phyloP scores from a whole-genome alignment of 1,140 invertebrate species.

The Solenopsis invicta region DNA sequence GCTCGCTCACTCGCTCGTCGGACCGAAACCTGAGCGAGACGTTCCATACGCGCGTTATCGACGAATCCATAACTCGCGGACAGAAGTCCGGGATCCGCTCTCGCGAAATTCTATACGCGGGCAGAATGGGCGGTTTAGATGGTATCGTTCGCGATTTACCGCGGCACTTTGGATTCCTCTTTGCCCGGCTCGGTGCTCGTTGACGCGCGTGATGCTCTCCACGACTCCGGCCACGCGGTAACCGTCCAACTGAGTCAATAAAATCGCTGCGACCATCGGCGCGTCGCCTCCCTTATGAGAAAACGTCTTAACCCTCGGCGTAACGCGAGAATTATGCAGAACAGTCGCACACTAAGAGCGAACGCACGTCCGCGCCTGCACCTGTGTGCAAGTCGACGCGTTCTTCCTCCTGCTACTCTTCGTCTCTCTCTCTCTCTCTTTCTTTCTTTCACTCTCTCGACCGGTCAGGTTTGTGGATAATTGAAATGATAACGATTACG shows the following conservation, averaged over 20 bases:
- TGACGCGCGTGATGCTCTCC: constrained; percentile 16
- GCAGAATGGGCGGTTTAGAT: constrained; percentile 46
- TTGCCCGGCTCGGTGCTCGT: neutral
- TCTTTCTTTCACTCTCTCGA: neutral
- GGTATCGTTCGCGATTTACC: constrained; percentile 50
- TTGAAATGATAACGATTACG: constrained; percentile 71
- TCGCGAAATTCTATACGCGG: constrained; percentile 36
- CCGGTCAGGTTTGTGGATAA: constrained; percentile 35
- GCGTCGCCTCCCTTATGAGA: constrained; percentile 26
- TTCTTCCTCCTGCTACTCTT: neutral
- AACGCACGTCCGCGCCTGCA: constrained; percentile 11
- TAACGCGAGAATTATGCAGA: constrained; percentile 51
- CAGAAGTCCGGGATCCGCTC: neutral
- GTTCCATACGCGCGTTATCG: constrained; percentile 19
- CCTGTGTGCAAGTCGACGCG: neutral
- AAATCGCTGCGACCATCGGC: constrained; percentile 22
- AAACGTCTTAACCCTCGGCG: constrained; percentile 50
- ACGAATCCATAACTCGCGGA: constrained; percentile 23
- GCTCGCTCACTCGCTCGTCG: too few species aligned
- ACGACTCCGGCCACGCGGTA: constrained; percentile 7
- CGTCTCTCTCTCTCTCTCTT: neutral
- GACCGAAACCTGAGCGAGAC: constrained; percentile 6
- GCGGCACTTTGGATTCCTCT: constrained; percentile 49
- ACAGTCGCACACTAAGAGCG: neutral
- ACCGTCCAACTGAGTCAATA: constrained; percentile 39